phyloP scores from a whole-genome alignment of 2,888 invertebrate species.

The Macrostomum cliftonense region DNA sequence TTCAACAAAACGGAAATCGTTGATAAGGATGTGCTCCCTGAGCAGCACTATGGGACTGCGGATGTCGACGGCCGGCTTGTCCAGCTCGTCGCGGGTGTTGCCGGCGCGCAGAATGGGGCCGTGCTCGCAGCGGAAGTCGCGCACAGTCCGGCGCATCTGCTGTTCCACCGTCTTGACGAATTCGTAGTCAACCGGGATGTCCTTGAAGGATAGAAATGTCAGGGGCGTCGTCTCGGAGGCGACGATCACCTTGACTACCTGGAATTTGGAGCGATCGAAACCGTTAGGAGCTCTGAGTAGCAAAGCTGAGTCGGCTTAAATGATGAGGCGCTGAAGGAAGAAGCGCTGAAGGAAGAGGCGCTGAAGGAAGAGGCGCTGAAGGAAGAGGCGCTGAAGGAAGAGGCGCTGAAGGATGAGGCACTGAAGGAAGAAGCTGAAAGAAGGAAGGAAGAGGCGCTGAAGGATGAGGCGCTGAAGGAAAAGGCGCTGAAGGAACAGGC shows the following conservation, averaged over 20 bases:
- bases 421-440: no score
- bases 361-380: no score
- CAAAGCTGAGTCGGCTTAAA: no score
- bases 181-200: conserved; percentile 33
- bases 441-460: no score
- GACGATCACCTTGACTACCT: not conserved
- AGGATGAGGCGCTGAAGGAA: no score
- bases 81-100: conserved; percentile 29
- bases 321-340: no score
- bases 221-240: not conserved
- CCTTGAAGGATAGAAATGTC: conserved; percentile 16
- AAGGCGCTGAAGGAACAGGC: no score
- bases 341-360: no score
- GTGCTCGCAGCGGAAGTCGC: conserved; percentile 17
- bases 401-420: no score
- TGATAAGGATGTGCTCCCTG: conserved; percentile 29
- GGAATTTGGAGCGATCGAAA: not conserved
- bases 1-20: conserved; percentile 24
- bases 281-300: no score
- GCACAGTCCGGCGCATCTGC: conserved; percentile 23
- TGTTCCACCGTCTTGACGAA: conserved; percentile 27
- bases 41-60: conserved; percentile 23
- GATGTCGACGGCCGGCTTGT: conserved; percentile 27
- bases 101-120: conserved; percentile 29
- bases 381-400: no score